phyloP scores from a whole-genome alignment of 2,888 invertebrate species.

The Himalopsyche japonica region DNA sequence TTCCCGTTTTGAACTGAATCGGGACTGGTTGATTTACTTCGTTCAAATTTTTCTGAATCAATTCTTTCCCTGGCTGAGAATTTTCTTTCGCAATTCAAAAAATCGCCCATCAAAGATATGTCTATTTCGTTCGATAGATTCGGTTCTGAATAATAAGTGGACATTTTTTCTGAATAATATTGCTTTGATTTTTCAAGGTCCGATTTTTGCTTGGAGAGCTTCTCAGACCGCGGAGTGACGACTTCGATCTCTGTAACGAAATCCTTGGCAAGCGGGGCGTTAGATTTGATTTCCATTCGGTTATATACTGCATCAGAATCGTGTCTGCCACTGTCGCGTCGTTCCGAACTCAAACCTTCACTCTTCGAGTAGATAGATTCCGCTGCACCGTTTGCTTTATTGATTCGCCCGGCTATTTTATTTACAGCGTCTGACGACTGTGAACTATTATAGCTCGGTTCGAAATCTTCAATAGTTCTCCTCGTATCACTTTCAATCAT shows the following conservation, averaged over 20 bases:
- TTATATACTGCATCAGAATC: not conserved
- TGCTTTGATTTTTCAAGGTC: not conserved
- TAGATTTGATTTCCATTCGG: slow-evolving; percentile 12
- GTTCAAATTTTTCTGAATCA: slow-evolving; percentile 43
- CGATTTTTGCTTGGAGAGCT: slow-evolving; percentile 43
- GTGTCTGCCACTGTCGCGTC: slow-evolving; percentile 43
- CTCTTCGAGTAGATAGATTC: slow-evolving; percentile 6
- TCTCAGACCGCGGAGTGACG: slow-evolving; percentile 57
- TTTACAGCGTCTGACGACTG: slow-evolving; percentile 3
- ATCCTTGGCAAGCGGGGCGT: slow-evolving; percentile 51
- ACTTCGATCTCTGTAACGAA: slow-evolving; percentile 78
- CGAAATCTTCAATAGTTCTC: slow-evolving; percentile 45
- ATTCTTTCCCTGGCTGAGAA: slow-evolving; percentile 53
- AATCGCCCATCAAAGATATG: slow-evolving; percentile 55
- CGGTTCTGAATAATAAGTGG: not conserved
- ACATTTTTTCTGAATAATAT: not conserved
- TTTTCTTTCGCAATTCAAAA: slow-evolving; percentile 55
- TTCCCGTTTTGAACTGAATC: slow-evolving; percentile 50
- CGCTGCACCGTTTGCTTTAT: slow-evolving; percentile 6
- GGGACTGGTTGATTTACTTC: slow-evolving; percentile 27
- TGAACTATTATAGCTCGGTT: not conserved
- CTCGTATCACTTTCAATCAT: slow-evolving; percentile 38
- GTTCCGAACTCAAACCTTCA: slow-evolving; percentile 43
- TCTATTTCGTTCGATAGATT: slow-evolving; percentile 49
- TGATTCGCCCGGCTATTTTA: slow-evolving; percentile 21